phyloP scores from a whole-genome alignment of 2,113 vertebrate species.

The Bubo blakistoni region DNA sequence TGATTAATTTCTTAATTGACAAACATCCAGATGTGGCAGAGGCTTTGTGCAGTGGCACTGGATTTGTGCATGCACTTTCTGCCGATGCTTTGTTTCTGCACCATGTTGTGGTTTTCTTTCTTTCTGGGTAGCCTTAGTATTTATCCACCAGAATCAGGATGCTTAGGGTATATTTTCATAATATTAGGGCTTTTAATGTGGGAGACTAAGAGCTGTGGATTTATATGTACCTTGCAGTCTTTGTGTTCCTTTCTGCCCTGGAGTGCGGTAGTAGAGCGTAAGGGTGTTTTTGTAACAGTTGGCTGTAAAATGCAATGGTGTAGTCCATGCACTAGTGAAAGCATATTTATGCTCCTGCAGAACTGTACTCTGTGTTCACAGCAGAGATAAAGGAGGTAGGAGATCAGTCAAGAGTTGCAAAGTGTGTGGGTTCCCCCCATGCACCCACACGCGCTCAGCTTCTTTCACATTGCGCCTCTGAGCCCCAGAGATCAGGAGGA shows the following conservation, averaged over 20 bases:
- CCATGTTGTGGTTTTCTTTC: neutral
- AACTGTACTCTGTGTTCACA: rapidly evolving
- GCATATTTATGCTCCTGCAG: neutral
- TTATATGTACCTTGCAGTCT: rapidly evolving
- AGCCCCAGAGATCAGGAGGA: neutral
- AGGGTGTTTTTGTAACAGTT: neutral
- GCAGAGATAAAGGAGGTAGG: neutral
- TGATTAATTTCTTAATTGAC: neutral
- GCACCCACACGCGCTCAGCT: neutral
- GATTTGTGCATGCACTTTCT: neutral
- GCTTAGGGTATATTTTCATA: neutral
- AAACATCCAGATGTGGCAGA: neutral
- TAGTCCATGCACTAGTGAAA: neutral
- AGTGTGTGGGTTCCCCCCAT: neutral
- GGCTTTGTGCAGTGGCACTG: neutral
- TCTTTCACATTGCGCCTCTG: neutral
- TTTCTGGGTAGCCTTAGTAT: neutral
- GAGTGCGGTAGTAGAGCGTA: too few relatives aligned
- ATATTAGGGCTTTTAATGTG: neutral
- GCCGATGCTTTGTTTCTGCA: neutral
- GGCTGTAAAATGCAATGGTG: neutral
- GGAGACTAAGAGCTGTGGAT: rapidly evolving
- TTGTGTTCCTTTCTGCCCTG: neutral
- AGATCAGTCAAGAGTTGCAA: neutral
- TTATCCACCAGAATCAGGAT: rapidly evolving